Conservation (phyloP, 2,888 invertebrate species). For the Nephrotoma flavescens region DNA sequence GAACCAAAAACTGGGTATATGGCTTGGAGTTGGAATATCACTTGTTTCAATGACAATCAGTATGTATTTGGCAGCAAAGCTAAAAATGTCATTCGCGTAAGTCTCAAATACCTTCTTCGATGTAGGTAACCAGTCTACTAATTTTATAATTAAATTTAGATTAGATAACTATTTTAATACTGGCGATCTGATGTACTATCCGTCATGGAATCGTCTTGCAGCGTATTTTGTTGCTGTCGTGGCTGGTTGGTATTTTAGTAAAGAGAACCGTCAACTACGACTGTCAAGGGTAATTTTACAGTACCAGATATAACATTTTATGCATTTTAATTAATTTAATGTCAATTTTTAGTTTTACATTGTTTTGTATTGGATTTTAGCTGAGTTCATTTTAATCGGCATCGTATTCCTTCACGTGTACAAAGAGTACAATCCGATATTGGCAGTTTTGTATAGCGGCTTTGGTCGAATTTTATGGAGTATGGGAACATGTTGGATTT, state of each 20-base stretch:
- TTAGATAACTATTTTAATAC: conserved; percentile 8
- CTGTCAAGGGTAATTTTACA: conserved; percentile 17
- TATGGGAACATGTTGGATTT: not conserved
- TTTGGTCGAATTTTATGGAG: not conserved
- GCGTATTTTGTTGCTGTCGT: conserved; percentile 27
- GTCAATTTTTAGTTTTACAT: not conserved
- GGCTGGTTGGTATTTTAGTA: conserved; percentile 27
- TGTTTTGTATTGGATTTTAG: not conserved
- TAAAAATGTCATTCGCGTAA: not conserved
- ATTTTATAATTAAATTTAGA: conserved; percentile 9
- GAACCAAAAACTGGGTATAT: not conserved
- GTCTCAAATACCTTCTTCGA: not conserved
- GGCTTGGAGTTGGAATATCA: not conserved
- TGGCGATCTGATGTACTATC: conserved; percentile 21
- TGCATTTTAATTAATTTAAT: not conserved
- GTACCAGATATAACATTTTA: not conserved
- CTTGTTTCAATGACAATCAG: not conserved
- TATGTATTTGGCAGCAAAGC: not conserved
- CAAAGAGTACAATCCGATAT: not conserved
- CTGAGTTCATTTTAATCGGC: not conserved
- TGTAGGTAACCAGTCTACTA: not conserved
- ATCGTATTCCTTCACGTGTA: not conserved
- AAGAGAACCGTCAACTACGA: conserved; percentile 19
- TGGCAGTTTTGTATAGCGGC: not conserved
- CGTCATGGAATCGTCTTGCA: conserved; percentile 28